phyloP scores from a whole-genome alignment of 2,113 vertebrate genomes.

The Etheostoma cragini region DNA sequence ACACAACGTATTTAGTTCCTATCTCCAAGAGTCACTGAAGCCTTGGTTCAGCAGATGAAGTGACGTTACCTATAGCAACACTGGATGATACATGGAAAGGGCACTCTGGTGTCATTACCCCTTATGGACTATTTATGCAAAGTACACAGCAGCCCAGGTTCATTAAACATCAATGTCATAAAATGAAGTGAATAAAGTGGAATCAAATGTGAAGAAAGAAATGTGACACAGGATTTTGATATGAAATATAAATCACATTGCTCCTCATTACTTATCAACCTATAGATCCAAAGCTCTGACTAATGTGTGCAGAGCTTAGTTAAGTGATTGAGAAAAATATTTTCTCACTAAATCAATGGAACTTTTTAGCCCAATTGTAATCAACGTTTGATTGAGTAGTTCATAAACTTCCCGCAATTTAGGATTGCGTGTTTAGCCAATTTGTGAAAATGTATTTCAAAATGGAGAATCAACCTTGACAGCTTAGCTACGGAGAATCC shows the following conservation, averaged over 20 bases:
- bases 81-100: conserved; percentile 5
- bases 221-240: conserved; percentile 19
- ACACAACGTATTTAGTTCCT: conserved; percentile 30
- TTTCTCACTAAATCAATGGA: conserved; percentile 35
- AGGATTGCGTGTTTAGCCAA: conserved; percentile 24
- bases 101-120: conserved; percentile 1
- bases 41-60: conserved; percentile 54
- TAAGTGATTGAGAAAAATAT: conserved; percentile 37
- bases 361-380: conserved; percentile 39
- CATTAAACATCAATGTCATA: conserved; percentile 31
- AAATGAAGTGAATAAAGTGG: conserved; percentile 20
- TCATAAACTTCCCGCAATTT: conserved; percentile 16
- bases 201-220: not conserved
- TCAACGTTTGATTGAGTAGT: conserved; percentile 31
- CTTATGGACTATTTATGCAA: conserved; percentile 26
- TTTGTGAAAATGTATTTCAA: conserved; percentile 30
- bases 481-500: not conserved
- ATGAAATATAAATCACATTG: not conserved
- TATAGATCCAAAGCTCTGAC: conserved; percentile 13
- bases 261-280: conserved; percentile 20
- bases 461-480: conserved; percentile 3
- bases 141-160: conserved; percentile 10
- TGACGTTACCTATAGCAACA: conserved; percentile 23
- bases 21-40: conserved; percentile 29
- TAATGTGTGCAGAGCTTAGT: conserved; percentile 19